Conservation (phyloP, 2,888 invertebrate species). For the Drosophila nigritarsus region DNA sequence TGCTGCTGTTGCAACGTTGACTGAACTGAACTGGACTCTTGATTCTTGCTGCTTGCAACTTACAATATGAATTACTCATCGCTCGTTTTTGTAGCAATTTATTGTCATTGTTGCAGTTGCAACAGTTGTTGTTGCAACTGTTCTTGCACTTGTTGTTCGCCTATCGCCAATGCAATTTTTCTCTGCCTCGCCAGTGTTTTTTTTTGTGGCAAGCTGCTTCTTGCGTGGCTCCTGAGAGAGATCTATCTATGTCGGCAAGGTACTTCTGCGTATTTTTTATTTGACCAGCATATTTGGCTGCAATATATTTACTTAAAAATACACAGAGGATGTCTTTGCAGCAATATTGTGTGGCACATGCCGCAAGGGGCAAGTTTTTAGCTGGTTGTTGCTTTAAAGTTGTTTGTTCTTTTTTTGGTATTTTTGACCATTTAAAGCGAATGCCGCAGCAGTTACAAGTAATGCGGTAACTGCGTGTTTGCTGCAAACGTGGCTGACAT, state of each 20-base stretch:
- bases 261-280: constrained; percentile 24
- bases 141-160: constrained; percentile 19
- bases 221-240: constrained; percentile 15
- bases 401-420: background rate
- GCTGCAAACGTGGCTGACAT: constrained; percentile 69
- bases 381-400: constrained; percentile 32
- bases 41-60: constrained; percentile 56
- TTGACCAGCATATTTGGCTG: constrained; percentile 65
- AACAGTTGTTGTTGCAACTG: constrained; percentile 29
- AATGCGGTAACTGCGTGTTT: constrained; percentile 75
- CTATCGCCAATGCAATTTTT: constrained; percentile 12
- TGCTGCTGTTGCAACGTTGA: constrained; percentile 18
- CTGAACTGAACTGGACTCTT: background rate
- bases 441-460: constrained; percentile 71
- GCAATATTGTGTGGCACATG: constrained; percentile 28
- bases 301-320: constrained; percentile 66
- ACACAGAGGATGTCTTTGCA: constrained; percentile 57
- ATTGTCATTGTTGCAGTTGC: constrained; percentile 57
- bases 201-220: constrained; percentile 49
- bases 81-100: constrained; percentile 79
- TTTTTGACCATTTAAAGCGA: constrained; percentile 23
- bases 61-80: constrained; percentile 79
- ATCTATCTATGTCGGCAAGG: constrained; percentile 37
- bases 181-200: constrained; percentile 26
- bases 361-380: constrained; percentile 10